Conservation (phyloP, 2,888 invertebrate genomes). For the Patella caerulea region DNA sequence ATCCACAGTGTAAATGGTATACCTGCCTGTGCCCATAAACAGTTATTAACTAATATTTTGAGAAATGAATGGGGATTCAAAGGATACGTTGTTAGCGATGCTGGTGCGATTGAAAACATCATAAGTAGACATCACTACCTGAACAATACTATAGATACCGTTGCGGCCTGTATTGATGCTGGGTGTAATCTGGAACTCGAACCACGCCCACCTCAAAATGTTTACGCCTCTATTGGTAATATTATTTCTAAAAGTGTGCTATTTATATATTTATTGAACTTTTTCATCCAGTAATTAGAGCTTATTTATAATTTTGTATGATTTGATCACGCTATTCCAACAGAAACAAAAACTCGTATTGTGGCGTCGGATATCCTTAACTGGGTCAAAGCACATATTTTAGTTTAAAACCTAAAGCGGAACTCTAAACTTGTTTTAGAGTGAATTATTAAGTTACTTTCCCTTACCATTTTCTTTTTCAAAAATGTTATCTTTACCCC, state of each 20-base stretch:
- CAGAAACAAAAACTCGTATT: too few species aligned
- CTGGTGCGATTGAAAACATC: slow-evolving; percentile 58
- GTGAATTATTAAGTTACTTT: too few species aligned
- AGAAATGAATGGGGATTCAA: slow-evolving; percentile 58
- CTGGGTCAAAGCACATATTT: too few species aligned
- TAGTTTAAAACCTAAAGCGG: too few species aligned
- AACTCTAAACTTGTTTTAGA: too few species aligned
- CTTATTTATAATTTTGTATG: too few species aligned
- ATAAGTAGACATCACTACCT: slow-evolving; percentile 50
- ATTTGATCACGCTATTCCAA: too few species aligned
- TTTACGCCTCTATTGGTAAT: slow-evolving; percentile 3
- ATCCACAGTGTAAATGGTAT: slow-evolving; percentile 58
- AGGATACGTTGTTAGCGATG: slow-evolving; percentile 64
- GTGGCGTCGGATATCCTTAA: too few species aligned
- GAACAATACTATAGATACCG: slow-evolving; percentile 48
- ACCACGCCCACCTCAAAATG: background rate
- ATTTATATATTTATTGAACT: too few species aligned
- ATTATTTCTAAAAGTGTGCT: background rate
- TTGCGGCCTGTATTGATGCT: slow-evolving; percentile 50
- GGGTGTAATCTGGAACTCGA: slow-evolving; percentile 55
- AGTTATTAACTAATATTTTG: slow-evolving; percentile 55
- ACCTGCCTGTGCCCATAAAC: slow-evolving; percentile 60
- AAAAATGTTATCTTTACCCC: too few species aligned
- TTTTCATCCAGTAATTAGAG: too few species aligned
- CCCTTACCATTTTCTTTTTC: too few species aligned